A percentile compares a stretch with the other conserved stretches of the same genome.
phyloP scores from a whole-genome alignment of 2,888 invertebrate genomes.

The Acrobasis suavella region DNA sequence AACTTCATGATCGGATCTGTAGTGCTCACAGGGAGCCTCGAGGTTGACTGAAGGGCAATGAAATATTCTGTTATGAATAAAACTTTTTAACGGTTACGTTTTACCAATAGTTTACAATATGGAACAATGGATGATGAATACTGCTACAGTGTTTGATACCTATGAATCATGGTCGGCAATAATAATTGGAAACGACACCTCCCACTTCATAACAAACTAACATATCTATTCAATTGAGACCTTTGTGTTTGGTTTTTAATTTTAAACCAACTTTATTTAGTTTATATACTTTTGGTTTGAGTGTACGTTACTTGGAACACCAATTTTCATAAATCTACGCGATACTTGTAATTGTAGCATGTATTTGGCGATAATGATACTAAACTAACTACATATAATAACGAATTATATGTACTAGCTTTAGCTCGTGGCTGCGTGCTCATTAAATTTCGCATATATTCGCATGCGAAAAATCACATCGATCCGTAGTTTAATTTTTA shows the following conservation, averaged over 20 bases:
- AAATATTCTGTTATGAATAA: neutral
- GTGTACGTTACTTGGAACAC: too few relatives aligned
- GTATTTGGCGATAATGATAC: too few relatives aligned
- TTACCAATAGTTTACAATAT: neutral
- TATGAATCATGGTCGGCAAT: neutral
- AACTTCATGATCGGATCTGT: slow-evolving; percentile 33
- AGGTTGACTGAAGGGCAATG: neutral
- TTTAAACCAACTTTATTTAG: neutral
- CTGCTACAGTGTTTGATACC: neutral
- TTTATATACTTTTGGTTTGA: neutral
- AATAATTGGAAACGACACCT: neutral
- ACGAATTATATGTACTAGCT: too few relatives aligned
- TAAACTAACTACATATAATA: too few relatives aligned
- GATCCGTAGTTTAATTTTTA: too few relatives aligned
- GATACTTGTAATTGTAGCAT: too few relatives aligned
- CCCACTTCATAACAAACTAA: neutral
- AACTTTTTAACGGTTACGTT: neutral
- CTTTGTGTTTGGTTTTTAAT: neutral
- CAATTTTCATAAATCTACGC: too few relatives aligned
- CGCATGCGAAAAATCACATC: too few relatives aligned
- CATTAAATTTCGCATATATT: too few relatives aligned
- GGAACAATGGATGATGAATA: slow-evolving; percentile 6
- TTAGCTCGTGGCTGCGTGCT: too few relatives aligned
- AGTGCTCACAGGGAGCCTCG: neutral
- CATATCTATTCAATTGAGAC: neutral